Evolutionary conservation across 2,113 vertebrate species (phyloP), one percentile per base, ranked within the genome.

Genomic region (Chamaea fasciata): DNA sequence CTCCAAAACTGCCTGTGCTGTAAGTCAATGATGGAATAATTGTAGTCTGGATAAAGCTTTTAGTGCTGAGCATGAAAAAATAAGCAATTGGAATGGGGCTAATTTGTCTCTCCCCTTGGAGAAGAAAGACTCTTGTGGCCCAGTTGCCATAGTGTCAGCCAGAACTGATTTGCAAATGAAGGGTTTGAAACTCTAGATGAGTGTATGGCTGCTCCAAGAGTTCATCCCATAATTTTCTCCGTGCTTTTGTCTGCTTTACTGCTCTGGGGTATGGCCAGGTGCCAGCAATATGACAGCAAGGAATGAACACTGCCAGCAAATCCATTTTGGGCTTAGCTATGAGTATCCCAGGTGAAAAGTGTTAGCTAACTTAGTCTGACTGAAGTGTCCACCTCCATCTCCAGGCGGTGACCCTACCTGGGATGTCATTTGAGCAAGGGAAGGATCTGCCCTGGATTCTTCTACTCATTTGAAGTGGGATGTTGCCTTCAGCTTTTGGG

Each of bases 251-350:
- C 87, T 94, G 81, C 60, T 83, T 89, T 84, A 55, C n/a, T 92
- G 79, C 88, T 96, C 37, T 26, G 46, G 57, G 64, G 73, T 92
- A 57, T 90, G 94, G 93, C 85, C 73, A 85, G 55, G 89, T 90
- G 95, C 82, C 89, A 97, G 75, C 67, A 94, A 68, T 86, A 41
- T 84, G 95, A 95, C 95, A 95, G 83, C 62, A 69, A 75, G 28
- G 87, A 31, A 42, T 27, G 28, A 91, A 35, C 21, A 46, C 53
- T 89, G 93, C 95, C 96, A 96, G 69, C 67, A 95, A 86, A 89
- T 87, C 93, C 90, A 95, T 96, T 96, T 96, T 91, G 82, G 87
- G 87, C 87, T 97, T 96, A 96, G 76, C 65, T 87, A 20, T 44
- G 87, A 94, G 65, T n/a, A 39, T 77, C 84, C 81, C 94, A 95